These are phyloP conservation scores for Leptoclinus maculatus DNA, from an alignment of 2,797 vertebrate species.

Conservation along the genomic window DNA sequence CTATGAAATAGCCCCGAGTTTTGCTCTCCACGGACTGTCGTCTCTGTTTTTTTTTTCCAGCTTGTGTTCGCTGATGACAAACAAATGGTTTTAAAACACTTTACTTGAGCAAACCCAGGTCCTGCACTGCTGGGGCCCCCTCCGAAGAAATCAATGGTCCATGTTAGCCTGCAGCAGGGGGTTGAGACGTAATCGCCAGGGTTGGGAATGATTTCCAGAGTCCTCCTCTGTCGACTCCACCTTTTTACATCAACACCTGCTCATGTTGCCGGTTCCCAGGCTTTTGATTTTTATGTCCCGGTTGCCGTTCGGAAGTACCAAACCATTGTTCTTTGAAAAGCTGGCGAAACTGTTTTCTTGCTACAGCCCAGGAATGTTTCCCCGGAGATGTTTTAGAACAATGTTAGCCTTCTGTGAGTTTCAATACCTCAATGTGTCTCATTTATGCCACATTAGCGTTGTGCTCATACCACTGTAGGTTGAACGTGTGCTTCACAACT, in stretches of 20 bases:
- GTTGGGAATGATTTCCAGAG: conserved; percentile 30
- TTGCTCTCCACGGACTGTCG: conserved; percentile 40
- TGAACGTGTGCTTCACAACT: background rate
- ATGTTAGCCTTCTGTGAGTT: background rate
- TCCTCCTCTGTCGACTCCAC: conserved; percentile 8
- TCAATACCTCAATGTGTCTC: background rate
- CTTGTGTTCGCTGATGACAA: conserved; percentile 60
- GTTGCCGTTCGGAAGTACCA: conserved; percentile 18
- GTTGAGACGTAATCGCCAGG: conserved; percentile 29
- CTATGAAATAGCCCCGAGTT: conserved; percentile 46
- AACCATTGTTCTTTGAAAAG: conserved; percentile 45
- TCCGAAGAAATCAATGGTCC: conserved; percentile 51
- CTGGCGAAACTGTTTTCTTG: conserved; percentile 41
- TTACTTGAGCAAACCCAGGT: conserved; percentile 48
- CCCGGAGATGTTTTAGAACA: conserved; percentile 14
- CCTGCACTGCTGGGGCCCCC: conserved; percentile 6
- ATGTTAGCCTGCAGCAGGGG: conserved; percentile 52
- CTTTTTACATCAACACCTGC: conserved; percentile 17
- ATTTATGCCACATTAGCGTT: too few relatives aligned
- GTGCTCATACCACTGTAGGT: background rate
- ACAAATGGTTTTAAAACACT: conserved; percentile 68
- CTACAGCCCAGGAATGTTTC: conserved; percentile 14
- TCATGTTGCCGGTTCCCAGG: background rate
- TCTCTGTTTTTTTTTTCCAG: background rate
- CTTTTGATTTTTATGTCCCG: conserved; percentile 7